Conservation (phyloP, 2,113 vertebrate genomes). For the Paradoxurus hermaphroditus region DNA sequence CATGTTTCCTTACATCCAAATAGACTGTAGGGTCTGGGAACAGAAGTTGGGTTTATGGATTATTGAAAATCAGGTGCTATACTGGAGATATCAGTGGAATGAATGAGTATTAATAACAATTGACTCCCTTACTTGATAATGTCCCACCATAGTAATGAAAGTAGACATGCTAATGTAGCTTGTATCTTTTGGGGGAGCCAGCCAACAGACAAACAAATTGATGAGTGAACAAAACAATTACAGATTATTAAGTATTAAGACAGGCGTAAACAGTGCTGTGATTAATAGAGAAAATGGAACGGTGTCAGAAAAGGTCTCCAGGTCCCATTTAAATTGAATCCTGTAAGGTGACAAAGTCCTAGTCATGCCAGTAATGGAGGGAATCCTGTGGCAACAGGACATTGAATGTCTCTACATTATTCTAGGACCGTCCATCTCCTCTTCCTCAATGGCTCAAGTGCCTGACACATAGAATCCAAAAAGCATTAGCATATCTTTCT, state of each 20-base stretch:
- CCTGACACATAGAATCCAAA: background rate
- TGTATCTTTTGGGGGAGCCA: background rate
- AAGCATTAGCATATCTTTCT: background rate
- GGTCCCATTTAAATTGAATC: background rate
- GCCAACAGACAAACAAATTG: background rate
- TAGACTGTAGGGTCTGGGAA: background rate
- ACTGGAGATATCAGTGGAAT: background rate
- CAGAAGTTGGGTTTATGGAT: background rate
- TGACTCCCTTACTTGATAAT: background rate
- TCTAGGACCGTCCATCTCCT: background rate
- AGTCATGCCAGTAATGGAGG: background rate
- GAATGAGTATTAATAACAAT: background rate
- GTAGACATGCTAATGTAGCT: background rate
- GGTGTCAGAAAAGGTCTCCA: background rate
- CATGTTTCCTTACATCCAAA: background rate
- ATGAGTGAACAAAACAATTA: background rate
- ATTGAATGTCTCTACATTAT: fast-evolving
- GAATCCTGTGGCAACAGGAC: background rate
- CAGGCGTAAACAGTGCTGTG: background rate
- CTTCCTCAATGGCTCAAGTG: background rate
- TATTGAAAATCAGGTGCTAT: background rate
- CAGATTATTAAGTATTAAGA: background rate
- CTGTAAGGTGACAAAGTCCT: background rate
- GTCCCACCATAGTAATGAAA: background rate
- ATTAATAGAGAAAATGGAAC: background rate